Evolutionary conservation across 2,113 vertebrate species (phyloP).

Genomic region (Indri indri): DNA sequence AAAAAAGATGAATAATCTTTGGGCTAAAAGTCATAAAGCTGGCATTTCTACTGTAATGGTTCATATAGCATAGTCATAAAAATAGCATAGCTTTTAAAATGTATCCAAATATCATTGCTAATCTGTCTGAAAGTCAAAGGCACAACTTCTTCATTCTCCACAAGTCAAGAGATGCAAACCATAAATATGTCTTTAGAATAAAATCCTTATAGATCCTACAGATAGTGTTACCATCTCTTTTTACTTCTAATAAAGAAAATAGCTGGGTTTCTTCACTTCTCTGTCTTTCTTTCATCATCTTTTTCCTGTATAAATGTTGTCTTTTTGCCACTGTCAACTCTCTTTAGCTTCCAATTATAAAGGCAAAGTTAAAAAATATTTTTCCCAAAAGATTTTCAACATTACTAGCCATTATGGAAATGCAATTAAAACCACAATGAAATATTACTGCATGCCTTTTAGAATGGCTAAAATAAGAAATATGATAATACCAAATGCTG

Average conservation of each 20-base stretch:
- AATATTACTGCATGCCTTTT: not conserved
- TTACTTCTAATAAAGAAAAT: conserved; percentile 51
- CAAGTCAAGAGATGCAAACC: conserved; percentile 43
- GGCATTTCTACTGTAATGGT: conserved; percentile 69
- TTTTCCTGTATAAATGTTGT: conserved; percentile 30
- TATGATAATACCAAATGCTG: not conserved
- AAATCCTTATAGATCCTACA: not conserved
- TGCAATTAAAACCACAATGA: conserved; percentile 20
- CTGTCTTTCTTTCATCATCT: conserved; percentile 5
- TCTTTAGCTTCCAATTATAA: conserved; percentile 13
- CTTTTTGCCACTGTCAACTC: conserved; percentile 17
- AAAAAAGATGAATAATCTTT: conserved; percentile 66
- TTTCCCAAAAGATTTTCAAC: not conserved
- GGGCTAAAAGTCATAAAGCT: conserved; percentile 71
- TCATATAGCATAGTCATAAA: conserved; percentile 63
- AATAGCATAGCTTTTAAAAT: conserved; percentile 67
- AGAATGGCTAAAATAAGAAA: not conserved
- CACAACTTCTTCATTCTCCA: conserved; percentile 48
- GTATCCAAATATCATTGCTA: conserved; percentile 69
- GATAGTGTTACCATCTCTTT: not conserved
- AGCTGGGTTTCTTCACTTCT: conserved; percentile 17
- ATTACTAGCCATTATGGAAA: not conserved
- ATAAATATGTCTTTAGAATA: conserved; percentile 43
- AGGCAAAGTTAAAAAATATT: not conserved
- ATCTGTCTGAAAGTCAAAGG: conserved; percentile 56